These are phyloP conservation scores for Xanthorhoe spadicearia DNA, from an alignment of 2,888 invertebrate species.

Conservation along the genomic window DNA sequence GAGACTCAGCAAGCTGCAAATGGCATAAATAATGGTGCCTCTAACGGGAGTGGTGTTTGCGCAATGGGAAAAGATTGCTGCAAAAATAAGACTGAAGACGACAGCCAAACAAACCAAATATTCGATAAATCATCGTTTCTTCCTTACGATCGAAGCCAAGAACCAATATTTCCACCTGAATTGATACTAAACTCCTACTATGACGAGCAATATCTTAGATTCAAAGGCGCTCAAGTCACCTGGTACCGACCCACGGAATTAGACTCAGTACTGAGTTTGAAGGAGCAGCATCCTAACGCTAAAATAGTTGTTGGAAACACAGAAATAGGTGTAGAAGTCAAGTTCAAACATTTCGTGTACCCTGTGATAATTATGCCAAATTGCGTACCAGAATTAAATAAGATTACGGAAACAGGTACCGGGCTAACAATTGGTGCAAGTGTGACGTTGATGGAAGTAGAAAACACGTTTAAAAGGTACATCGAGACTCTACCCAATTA, in stretches of 20 bases:
- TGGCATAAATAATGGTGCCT: conserved; percentile 34
- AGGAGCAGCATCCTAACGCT: conserved; percentile 87
- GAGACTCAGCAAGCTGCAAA: conserved; percentile 77
- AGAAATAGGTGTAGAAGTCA: conserved; percentile 93
- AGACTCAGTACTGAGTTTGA: conserved; percentile 85
- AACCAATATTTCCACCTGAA: conserved; percentile 94
- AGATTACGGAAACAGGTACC: conserved; percentile 80
- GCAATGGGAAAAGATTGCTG: conserved; percentile 88
- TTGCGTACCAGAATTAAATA: conserved; percentile 90
- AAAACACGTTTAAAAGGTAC: conserved; percentile 85
- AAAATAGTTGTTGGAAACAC: conserved; percentile 93
- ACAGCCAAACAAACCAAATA: conserved; percentile 80
- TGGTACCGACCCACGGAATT: conserved; percentile 90
- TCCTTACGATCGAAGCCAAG: conserved; percentile 90
- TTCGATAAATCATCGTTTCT: conserved; percentile 86
- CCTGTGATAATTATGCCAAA: conserved; percentile 94
- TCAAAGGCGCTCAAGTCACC: conserved; percentile 82
- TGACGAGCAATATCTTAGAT: conserved; percentile 82
- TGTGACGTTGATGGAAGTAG: conserved; percentile 91
- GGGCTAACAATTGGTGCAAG: conserved; percentile 92
- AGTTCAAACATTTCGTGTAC: conserved; percentile 91
- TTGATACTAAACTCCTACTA: conserved; percentile 85
- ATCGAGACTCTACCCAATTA: conserved; percentile 84
- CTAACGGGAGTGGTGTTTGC: conserved; percentile 64
- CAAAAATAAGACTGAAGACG: conserved; percentile 76